Base-by-base conservation (phyloP, 2,888 invertebrate species). In the Eurois occulta region DNA sequence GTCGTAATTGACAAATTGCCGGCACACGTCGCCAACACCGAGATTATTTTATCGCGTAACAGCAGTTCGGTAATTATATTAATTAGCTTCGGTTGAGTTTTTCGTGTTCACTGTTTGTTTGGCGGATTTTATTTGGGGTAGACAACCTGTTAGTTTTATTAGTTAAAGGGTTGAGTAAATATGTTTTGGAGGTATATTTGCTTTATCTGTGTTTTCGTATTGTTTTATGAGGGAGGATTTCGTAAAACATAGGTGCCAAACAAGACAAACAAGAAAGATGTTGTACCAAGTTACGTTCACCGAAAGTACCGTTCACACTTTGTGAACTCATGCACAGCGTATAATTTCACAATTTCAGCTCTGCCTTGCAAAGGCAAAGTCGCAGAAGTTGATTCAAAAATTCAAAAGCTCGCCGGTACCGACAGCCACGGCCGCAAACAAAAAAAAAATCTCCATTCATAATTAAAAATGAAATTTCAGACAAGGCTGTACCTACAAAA, bases 11-110 rank as follows among this genome's bases (percentile, higher is more conserved):
- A 87, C 82, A 88, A 87, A 86, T 81, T 81, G 77, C 76, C 77
- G 77, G 72, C 87, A 79, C 77, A 80, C 84, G 77, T 77, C 65
- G 78, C 65, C 38, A 69, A 62, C 70, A 66, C 75, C 32, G 69
- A 78, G 81, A 89, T 88, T 84, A 89, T 89, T 87, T 89, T 86
- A 87, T 88, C 88, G 65, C 69, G 84, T 88, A 89, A 87, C 84
- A 82, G 41, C 80, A 80, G 84, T 78, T 77, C 72, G 38, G 70
- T 89, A 87, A 89, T 89, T 89, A 81, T 81, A 84, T 84, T 86
- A 86, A 89, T 89, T 87, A 82, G 55, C 72, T 71, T 48, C 70
- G 35, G 43, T 43, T 35, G 18, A 66, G 52, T 55, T 80, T 86
- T 75, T 75, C 78, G 35, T 84, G 72, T 71, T 72, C 62, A 64